Evolutionary conservation across 2,113 vertebrate genomes (phyloP), one percentile per base, ranked within the genome.

Genomic region (Silurus glanis): DNA sequence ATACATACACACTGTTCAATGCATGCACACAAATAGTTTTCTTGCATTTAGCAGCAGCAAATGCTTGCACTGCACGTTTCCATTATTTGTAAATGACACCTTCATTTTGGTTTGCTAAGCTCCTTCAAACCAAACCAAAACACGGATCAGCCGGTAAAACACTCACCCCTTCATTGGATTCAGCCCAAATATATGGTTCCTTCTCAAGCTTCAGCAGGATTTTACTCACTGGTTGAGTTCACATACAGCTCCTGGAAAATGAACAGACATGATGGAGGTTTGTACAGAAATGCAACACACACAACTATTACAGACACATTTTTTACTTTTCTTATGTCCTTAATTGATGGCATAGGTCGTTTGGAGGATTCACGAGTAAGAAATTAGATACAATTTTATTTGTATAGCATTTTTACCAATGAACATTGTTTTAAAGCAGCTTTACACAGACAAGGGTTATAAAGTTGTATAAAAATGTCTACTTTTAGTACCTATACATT

Each of bases 141-240:
- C 37, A 37, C 37, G 37, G 17, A 9, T 47, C 37, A 49, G 21
- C 72, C 4, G 7, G 23, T 17, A 9, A 55, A 58, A 37, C 37
- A 37, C 76, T 79, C 55, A 79, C 76, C 76, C 76, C 55, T 79
- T 79, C 76, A 79, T 79, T 79, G 55, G 25, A 19, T 14, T 79
- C 76, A 37, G 74, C 23, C 23, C 23, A 4, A 55, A 55, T 19
- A 25, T 10, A 58, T 14, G 5, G 13, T 3, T 37, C 37, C n/a
- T 79, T 37, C n/a, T 25, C 51, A n/a, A 25, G 4, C 51, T 17
- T 58, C 25, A 58, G n/a, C 8, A 3, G 23, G 49, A 37, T 37
- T 37, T 58, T 79, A 56, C 14, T 56, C 7, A 56, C 23, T 55
- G 5, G 17, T 1, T 7, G 14, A 28, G 4, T 17, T 56, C 75